Percentiles rank a stretch among this genome's conserved stretches.
These are phyloP conservation scores for Protodeltote pygarga DNA, from an alignment of 2,888 invertebrate species.

Conservation along the genomic window DNA sequence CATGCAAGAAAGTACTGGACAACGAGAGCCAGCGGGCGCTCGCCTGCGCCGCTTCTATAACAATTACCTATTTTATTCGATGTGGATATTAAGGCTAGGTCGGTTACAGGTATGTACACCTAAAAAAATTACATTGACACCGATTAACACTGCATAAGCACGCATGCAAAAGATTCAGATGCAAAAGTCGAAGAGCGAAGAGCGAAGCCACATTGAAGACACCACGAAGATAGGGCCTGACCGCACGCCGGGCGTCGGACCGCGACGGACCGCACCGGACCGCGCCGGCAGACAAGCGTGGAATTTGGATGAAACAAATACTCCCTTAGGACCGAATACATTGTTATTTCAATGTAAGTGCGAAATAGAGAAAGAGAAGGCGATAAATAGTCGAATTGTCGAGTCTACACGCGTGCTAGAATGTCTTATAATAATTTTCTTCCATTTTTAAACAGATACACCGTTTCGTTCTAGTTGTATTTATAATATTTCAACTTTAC, in stretches of 20 bases:
- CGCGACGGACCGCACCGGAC: slow-evolving; percentile 26
- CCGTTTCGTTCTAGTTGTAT: slow-evolving; percentile 75
- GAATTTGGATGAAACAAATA: slow-evolving; percentile 87
- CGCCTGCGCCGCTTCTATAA: slow-evolving; percentile 55
- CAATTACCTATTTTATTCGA: slow-evolving; percentile 81
- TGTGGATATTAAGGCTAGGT: slow-evolving; percentile 86
- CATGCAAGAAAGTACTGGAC: slow-evolving; percentile 80
- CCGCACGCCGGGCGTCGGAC: too few species aligned
- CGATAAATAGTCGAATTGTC: slow-evolving; percentile 44
- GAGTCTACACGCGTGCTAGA: slow-evolving; percentile 80
- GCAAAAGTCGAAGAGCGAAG: slow-evolving; percentile 72
- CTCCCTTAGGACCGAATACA: slow-evolving; percentile 67
- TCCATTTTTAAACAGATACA: slow-evolving; percentile 73
- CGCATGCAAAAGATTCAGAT: slow-evolving; percentile 85
- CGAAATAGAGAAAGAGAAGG: slow-evolving; percentile 64
- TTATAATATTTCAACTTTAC: slow-evolving; percentile 82
- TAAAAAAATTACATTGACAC: slow-evolving; percentile 75
- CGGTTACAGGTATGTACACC: slow-evolving; percentile 76
- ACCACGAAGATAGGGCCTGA: slow-evolving; percentile 47
- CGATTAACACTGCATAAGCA: slow-evolving; percentile 79
- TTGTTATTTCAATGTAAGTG: slow-evolving; percentile 85
- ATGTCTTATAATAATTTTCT: slow-evolving; percentile 70
- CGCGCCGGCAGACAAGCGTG: slow-evolving; percentile 53
- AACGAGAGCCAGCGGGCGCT: slow-evolving; percentile 50
- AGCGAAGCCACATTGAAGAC: slow-evolving; percentile 41